Percentiles rank a stretch among this genome's conserved stretches.
Conservation (phyloP, 1,140 invertebrate species). For the Maconellicoccus hirsutus region DNA sequence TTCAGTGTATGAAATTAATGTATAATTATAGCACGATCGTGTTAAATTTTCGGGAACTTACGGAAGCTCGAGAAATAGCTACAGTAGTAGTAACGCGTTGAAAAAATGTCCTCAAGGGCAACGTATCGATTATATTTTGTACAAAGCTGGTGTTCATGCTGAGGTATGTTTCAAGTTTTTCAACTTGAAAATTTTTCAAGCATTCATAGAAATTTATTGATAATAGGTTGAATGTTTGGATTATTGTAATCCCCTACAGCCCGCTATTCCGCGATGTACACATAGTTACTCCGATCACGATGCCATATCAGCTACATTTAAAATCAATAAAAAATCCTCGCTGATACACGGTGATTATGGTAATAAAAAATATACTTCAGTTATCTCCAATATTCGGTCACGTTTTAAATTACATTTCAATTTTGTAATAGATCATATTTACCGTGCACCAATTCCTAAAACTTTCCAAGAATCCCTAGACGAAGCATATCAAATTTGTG, state of each 20-base stretch:
- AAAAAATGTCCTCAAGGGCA: neutral
- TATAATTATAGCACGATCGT: neutral
- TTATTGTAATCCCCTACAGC: neutral
- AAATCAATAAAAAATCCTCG: neutral
- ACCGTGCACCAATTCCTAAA: neutral
- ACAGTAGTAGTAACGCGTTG: neutral
- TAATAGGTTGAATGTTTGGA: neutral
- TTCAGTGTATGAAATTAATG: too few species aligned
- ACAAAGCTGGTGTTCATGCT: neutral
- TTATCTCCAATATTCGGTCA: too few species aligned
- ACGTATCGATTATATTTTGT: neutral
- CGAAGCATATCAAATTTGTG: neutral
- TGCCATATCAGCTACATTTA: neutral
- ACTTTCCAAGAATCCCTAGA: neutral
- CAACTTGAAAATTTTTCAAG: too few species aligned
- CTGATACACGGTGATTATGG: neutral
- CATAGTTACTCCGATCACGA: neutral
- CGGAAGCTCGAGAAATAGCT: neutral
- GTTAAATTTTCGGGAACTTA: neutral
- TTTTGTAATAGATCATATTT: too few species aligned
- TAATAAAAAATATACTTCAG: too few species aligned
- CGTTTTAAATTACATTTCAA: too few species aligned
- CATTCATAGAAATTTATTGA: too few species aligned
- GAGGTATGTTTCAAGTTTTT: neutral
- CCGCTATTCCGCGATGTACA: neutral